These are phyloP conservation scores for Latrodectus hesperus DNA, from an alignment of 2,888 invertebrate genomes.

Conservation along the genomic window DNA sequence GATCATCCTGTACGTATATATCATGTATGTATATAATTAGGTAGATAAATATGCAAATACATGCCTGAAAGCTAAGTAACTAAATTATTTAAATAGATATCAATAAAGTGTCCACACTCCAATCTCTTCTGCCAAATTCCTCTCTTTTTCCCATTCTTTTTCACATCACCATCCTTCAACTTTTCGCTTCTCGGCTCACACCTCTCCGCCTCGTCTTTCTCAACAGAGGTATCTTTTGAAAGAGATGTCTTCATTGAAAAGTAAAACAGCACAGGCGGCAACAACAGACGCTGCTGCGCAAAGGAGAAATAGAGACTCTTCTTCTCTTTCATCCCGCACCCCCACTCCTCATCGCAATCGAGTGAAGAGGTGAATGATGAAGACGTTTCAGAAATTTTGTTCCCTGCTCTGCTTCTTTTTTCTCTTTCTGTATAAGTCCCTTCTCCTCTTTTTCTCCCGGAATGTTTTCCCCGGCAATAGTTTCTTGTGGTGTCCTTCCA, in stretches of 20 bases:
- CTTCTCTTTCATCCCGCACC: background rate
- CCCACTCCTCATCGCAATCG: constrained; percentile 43
- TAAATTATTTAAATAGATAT: too few relatives aligned
- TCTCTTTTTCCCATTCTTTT: background rate
- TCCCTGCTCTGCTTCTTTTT: constrained; percentile 8
- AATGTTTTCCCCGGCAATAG: background rate
- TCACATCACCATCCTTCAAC: constrained; percentile 4
- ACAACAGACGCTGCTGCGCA: constrained; percentile 12
- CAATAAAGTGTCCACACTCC: too few relatives aligned
- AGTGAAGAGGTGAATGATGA: constrained; percentile 61
- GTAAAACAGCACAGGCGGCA: constrained; percentile 15
- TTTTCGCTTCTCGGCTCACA: background rate
- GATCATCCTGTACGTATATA: too few relatives aligned
- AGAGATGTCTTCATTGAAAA: constrained; percentile 43
- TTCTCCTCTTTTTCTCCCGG: constrained; percentile 14
- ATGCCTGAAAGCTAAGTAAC: too few relatives aligned
- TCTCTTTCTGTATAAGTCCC: constrained; percentile 2
- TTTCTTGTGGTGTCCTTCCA: background rate
- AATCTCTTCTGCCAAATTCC: background rate
- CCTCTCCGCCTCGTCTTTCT: background rate
- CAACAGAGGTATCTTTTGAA: constrained; percentile 12
- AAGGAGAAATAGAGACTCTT: constrained; percentile 39
- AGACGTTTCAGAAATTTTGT: background rate
- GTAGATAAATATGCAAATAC: too few relatives aligned
- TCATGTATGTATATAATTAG: too few relatives aligned